Base-by-base conservation (phyloP, 2,113 vertebrate species). In the Colistium nudipinnis region DNA sequence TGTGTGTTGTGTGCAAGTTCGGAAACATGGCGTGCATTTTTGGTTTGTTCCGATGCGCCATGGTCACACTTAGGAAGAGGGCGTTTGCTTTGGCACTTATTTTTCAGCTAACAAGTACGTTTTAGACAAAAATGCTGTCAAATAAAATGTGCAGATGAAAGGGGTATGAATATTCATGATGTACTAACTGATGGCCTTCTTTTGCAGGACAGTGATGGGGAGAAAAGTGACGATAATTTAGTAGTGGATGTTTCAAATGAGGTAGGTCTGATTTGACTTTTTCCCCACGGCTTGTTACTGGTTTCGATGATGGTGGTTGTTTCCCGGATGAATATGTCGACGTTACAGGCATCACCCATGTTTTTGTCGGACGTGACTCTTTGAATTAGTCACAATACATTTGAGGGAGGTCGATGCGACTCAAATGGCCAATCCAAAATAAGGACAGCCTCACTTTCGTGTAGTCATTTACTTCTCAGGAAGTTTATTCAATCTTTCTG, bases 221-320 rank as follows among this genome's bases (percentile, higher is more conserved):
- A 99, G 88, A 99, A 99, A 86, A 99, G 97, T 24, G 97, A 99
- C 0, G 97, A 99, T 48, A 90, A 92, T 80, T 91, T 99, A 76
- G 97, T 99, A 63, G 97, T 99, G 6, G 97, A 99, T 0, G 97
- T 99, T 62, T 99, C 97, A 62, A 98, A 98, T 2, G 97, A 98
- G 95, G 88, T 92, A 19, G 68, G 87, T 78, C n/a, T 39, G 25
- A 63, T 62, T 64, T 14, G 1, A 36, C 17, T 4, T 57, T 19
- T 31, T 59, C n/a, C n/a, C n/a, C 11, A 27, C 47, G 30, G 2
- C 28, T 17, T 45, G 2, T 48, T 55, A 22, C 2, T 47, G 4
- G 47, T 10, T 44, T 22, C 44, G 30, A 19, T 45, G 3, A 38
- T 27, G 56, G 45, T 19, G 1, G 8, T 24, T 38, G 17, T 49